A percentile compares a stretch with the other conserved stretches of the same genome.
Conservation (phyloP, 2,888 invertebrate species). For the Lycaena phlaeas region DNA sequence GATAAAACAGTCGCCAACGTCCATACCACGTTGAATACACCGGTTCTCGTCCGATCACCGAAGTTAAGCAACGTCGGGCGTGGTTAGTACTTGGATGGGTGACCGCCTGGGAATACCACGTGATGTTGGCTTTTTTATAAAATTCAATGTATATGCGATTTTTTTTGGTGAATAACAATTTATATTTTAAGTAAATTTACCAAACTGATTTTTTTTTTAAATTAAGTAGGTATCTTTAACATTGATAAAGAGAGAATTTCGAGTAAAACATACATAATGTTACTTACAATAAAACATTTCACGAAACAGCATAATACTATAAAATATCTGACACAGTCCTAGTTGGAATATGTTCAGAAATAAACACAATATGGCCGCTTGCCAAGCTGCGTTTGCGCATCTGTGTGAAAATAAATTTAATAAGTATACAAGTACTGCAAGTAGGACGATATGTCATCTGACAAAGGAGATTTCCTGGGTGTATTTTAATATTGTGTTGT, state of each 20-base stretch:
- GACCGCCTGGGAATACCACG: conserved; percentile 18
- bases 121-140: conserved; percentile 2
- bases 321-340: conserved; percentile 19
- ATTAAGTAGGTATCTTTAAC: no score
- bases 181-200: no score
- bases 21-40: conserved; percentile 18
- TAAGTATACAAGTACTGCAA: conserved; percentile 25
- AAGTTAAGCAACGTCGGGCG: conserved; percentile 39
- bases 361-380: conserved; percentile 23
- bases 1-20: conserved; percentile 15
- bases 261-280: no score
- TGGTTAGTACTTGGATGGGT: conserved; percentile 49
- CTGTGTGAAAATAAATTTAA: conserved; percentile 26
- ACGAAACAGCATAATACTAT: no score
- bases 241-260: no score
- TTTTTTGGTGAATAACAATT: no score
- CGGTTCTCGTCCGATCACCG: conserved; percentile 28
- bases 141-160: no score
- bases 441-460: conserved; percentile 22
- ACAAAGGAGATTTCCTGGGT: conserved; percentile 16
- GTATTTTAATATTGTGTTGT: background rate
- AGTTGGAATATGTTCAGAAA: conserved; percentile 23
- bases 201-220: no score
- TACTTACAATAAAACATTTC: no score
- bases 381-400: conserved; percentile 26